Conservation (phyloP, 2,113 vertebrate species). For the Numida meleagris region DNA sequence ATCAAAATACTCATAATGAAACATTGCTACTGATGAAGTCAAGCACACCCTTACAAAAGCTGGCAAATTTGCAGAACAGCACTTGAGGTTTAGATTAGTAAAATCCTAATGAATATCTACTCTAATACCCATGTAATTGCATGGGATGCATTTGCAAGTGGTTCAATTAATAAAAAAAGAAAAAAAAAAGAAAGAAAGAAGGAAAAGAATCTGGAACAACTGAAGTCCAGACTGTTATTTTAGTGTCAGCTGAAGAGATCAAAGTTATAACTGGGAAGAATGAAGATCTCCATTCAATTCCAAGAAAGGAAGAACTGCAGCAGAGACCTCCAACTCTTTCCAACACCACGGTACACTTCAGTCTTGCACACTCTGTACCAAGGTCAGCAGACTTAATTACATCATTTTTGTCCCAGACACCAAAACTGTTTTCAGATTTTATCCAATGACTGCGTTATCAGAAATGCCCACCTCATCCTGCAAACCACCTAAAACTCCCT, state of each 20-base stretch:
- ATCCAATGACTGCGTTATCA: background rate
- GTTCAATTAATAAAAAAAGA: background rate
- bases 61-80: slow-evolving; percentile 60
- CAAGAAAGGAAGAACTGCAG: background rate
- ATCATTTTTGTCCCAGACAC: background rate
- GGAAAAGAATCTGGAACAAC: background rate
- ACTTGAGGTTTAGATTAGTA: slow-evolving; percentile 64
- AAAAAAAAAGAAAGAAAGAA: background rate
- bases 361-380: background rate
- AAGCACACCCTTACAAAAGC: slow-evolving; percentile 54
- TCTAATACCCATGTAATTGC: slow-evolving; percentile 62
- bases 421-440: background rate
- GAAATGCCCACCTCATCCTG: background rate
- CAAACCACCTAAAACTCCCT: background rate
- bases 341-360: background rate
- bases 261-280: background rate
- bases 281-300: background rate
- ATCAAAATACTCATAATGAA: slow-evolving; percentile 44
- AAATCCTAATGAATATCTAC: slow-evolving; percentile 65
- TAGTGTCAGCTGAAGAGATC: background rate
- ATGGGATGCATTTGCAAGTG: slow-evolving; percentile 36
- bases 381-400: background rate
- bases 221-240: background rate
- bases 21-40: slow-evolving; percentile 43
- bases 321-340: background rate